Percentiles rank a stretch among this genome's conserved stretches.
phyloP scores from a whole-genome alignment of 2,888 invertebrate species.

The Stenoptilia bipunctidactyla region DNA sequence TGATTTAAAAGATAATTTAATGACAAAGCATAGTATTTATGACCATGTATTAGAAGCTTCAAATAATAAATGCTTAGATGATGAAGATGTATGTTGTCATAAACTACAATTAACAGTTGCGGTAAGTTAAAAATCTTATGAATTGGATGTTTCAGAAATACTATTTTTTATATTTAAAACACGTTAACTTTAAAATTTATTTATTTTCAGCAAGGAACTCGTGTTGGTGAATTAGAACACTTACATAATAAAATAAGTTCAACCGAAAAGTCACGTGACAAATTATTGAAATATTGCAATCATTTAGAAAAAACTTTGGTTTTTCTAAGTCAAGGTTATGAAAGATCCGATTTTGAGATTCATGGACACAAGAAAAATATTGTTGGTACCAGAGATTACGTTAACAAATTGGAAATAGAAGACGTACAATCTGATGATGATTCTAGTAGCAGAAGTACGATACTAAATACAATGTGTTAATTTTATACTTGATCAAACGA shows the following conservation, averaged over 20 bases:
- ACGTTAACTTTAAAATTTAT: conserved; percentile 7
- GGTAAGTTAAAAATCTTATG: conserved; percentile 32
- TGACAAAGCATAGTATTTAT: conserved; percentile 45
- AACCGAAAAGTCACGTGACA: conserved; percentile 34
- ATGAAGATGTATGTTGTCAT: conserved; percentile 42
- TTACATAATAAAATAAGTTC: conserved; percentile 33
- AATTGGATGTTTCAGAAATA: too few relatives aligned
- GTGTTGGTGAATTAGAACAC: conserved; percentile 37
- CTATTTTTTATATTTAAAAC: too few relatives aligned
- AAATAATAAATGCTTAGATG: conserved; percentile 37
- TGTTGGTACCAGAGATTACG: conserved; percentile 11
- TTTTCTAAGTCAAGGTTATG: conserved; percentile 43
- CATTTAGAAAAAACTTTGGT: conserved; percentile 42
- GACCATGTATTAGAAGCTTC: conserved; percentile 46
- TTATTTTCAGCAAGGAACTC: conserved; percentile 35
- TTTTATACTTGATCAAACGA: too few relatives aligned
- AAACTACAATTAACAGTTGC: conserved; percentile 36
- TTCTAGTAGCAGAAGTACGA: conserved; percentile 15
- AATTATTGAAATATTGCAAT: conserved; percentile 36
- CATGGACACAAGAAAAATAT: conserved; percentile 3
- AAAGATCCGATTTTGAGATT: conserved; percentile 16
- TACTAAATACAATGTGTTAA: too few relatives aligned
- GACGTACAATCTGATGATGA: conserved; percentile 48
- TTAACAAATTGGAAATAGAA: conserved; percentile 30
- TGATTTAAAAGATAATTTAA: conserved; percentile 37